These are phyloP conservation scores for Microcebus ravelobensis DNA, from an alignment of 2,113 vertebrate genomes.

Conservation along the genomic window DNA sequence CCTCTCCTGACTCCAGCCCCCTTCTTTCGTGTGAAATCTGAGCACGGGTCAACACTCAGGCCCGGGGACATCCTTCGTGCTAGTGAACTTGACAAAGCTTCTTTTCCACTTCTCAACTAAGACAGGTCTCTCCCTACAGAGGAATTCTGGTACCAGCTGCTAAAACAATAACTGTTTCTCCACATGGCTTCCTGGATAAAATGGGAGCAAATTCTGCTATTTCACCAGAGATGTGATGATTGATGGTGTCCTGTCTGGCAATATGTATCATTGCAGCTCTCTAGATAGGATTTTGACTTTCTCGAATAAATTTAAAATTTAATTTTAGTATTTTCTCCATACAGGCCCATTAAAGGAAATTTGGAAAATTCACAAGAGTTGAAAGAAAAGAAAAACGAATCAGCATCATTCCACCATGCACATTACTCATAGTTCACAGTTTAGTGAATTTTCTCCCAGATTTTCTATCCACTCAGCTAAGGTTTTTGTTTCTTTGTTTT, in stretches of 20 bases:
- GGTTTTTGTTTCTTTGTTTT: constrained; percentile 8
- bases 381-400: constrained; percentile 44
- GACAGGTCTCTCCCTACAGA: neutral
- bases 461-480: neutral
- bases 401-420: neutral
- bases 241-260: neutral
- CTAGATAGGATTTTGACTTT: constrained; percentile 4
- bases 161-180: constrained; percentile 6
- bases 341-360: neutral
- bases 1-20: neutral
- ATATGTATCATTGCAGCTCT: neutral
- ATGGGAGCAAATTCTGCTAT: neutral
- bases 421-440: neutral
- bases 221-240: neutral
- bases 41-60: neutral
- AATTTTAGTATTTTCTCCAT: neutral
- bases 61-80: neutral
- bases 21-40: neutral
- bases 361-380: neutral
- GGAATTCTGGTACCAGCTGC: constrained; percentile 32
- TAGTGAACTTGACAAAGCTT: neutral
- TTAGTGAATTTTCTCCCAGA: neutral
- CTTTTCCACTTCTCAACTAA: constrained; percentile 11
- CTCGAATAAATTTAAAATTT: neutral
- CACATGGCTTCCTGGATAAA: neutral